phyloP scores from a whole-genome alignment of 1,140 invertebrate species.

The Monochamus saltuarius region DNA sequence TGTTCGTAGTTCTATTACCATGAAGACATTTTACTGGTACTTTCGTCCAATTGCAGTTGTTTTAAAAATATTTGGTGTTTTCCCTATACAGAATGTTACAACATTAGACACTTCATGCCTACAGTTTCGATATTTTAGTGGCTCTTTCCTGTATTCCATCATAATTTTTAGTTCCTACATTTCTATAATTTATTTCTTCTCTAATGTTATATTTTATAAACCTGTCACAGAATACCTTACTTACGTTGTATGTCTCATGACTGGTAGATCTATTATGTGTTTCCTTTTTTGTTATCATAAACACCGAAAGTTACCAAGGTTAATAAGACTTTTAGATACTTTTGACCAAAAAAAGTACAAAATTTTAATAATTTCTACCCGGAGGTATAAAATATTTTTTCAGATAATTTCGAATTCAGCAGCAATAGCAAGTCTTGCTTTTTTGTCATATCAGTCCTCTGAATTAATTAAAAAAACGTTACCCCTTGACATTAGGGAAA shows the following conservation, averaged over 20 bases:
- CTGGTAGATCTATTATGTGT: slow-evolving; percentile 12
- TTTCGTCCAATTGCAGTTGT: slow-evolving; percentile 22
- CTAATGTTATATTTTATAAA: neutral
- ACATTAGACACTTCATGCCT: slow-evolving; percentile 14
- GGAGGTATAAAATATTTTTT: neutral
- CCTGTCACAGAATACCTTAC: neutral
- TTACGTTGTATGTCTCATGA: slow-evolving; percentile 10
- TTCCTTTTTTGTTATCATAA: slow-evolving; percentile 7
- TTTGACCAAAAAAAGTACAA: slow-evolving; percentile 23
- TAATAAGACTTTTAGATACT: slow-evolving; percentile 22
- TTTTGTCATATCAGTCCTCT: slow-evolving; percentile 1
- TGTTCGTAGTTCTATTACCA: neutral
- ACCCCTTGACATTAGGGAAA: neutral
- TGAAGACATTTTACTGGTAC: slow-evolving; percentile 24
- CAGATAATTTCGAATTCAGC: slow-evolving; percentile 14
- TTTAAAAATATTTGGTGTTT: slow-evolving; percentile 25
- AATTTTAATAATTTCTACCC: neutral
- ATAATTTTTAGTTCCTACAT: neutral
- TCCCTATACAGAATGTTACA: slow-evolving; percentile 26
- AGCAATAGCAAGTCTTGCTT: neutral
- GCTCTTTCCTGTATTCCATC: neutral
- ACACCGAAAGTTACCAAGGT: slow-evolving; percentile 14
- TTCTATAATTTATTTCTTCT: neutral
- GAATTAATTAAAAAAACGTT: slow-evolving; percentile 12
- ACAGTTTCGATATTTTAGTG: slow-evolving; percentile 12